phyloP scores from a whole-genome alignment of 2,113 vertebrate genomes.

The Periophthalmodon schlosseri region DNA sequence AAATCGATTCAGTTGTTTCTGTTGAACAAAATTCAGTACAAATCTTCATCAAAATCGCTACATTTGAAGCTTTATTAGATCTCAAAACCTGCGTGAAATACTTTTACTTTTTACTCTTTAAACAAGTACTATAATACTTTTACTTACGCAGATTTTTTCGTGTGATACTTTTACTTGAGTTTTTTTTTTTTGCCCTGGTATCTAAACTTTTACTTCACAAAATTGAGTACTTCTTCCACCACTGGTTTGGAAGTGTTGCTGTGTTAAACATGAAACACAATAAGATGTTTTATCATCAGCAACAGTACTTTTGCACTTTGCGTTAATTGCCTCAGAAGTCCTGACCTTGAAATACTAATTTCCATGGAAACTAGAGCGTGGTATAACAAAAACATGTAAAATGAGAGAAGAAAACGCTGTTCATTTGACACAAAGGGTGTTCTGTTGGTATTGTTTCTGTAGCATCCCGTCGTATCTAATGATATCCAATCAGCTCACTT shows the following conservation, averaged over 20 bases:
- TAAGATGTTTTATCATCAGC: background rate
- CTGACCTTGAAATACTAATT: background rate
- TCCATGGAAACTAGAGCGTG: background rate
- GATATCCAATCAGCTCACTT: background rate
- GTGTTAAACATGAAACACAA: background rate
- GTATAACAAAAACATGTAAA: background rate
- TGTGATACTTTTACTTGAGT: too few species aligned
- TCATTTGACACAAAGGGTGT: background rate
- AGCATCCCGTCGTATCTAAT: background rate
- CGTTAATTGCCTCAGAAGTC: background rate
- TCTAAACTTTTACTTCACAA: too few species aligned
- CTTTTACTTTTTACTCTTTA: too few species aligned
- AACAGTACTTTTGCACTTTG: background rate
- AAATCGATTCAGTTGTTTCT: too few species aligned
- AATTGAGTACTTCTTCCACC: too few species aligned
- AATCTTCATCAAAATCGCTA: too few species aligned
- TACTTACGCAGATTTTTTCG: too few species aligned
- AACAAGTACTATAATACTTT: too few species aligned
- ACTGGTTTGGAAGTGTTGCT: background rate
- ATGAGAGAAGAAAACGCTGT: background rate
- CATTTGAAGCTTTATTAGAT: too few species aligned
- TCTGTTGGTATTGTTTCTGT: background rate
- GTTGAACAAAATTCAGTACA: too few species aligned
- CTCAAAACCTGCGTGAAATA: too few species aligned
- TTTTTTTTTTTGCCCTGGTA: too few species aligned